Evolutionary conservation across 2,113 vertebrate genomes (phyloP).

Genomic region (Danionella cerebrum): DNA sequence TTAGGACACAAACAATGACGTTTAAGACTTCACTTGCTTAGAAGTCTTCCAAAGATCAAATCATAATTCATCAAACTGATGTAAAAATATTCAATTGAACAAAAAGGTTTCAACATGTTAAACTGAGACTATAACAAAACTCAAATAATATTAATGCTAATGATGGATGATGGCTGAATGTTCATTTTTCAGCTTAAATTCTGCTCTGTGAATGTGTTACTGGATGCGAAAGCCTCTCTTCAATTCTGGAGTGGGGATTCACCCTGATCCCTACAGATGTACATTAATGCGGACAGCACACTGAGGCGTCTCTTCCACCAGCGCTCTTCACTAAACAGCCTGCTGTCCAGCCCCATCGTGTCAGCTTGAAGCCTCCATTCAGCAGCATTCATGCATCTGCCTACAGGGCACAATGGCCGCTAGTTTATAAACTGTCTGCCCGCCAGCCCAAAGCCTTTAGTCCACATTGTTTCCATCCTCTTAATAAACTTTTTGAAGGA

Average conservation of each 20-base stretch:
- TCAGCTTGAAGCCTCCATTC: conserved; percentile 95
- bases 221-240: too few relatives aligned
- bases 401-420: conserved; percentile 84
- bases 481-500: conserved; percentile 99
- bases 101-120: too few relatives aligned
- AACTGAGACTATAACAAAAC: too few relatives aligned
- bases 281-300: conserved; percentile 80
- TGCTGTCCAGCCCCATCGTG: conserved; percentile 96
- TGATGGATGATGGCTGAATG: too few relatives aligned
- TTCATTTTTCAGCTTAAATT: too few relatives aligned
- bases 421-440: conserved; percentile 95
- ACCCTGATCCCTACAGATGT: conserved; percentile 79
- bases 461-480: conserved; percentile 86
- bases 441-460: conserved; percentile 79
- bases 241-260: conserved; percentile 49
- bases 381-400: conserved; percentile 96
- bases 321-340: conserved; percentile 68
- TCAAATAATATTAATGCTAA: too few relatives aligned
- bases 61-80: too few relatives aligned
- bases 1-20: too few relatives aligned
- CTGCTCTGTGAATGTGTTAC: neutral
- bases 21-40: too few relatives aligned
- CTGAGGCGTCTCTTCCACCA: conserved; percentile 65
- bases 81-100: too few relatives aligned
- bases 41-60: neutral